These are phyloP conservation scores for Erpetoichthys calabaricus DNA, from an alignment of 2,797 vertebrate genomes.

Conservation along the genomic window DNA sequence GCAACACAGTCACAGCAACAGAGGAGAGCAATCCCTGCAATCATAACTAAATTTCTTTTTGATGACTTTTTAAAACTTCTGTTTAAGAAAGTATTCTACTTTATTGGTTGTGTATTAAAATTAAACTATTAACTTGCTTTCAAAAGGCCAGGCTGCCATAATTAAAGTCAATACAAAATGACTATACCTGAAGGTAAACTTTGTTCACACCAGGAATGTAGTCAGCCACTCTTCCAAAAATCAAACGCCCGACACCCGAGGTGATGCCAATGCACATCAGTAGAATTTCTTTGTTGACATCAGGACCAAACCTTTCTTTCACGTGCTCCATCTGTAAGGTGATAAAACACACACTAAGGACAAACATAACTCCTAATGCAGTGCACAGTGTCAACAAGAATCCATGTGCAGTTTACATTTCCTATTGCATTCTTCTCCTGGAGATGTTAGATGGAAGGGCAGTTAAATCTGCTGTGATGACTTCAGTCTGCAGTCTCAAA, in stretches of 20 bases:
- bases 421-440: no score
- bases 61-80: no score
- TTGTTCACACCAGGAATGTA: slow-evolving; percentile 79
- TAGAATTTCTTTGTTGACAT: slow-evolving; percentile 63
- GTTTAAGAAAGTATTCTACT: no score
- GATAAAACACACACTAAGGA: slow-evolving; percentile 8
- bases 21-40: background rate
- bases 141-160: background rate
- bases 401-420: no score
- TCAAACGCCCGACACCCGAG: slow-evolving; percentile 71
- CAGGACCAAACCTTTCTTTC: slow-evolving; percentile 53
- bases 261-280: slow-evolving; percentile 85
- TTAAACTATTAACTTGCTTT: background rate
- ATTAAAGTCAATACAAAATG: background rate
- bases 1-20: background rate
- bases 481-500: no score
- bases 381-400: no score
- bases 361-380: background rate
- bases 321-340: slow-evolving; percentile 74
- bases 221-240: slow-evolving; percentile 80
- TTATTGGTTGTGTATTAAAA: background rate
- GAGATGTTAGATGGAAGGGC: no score
- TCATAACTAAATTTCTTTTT: no score
- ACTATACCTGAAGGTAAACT: slow-evolving; percentile 78
- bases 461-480: no score